Conservation (phyloP, 37 sponge, comb jelly and placozoan genomes). For the Ephydatia muelleri region DNA sequence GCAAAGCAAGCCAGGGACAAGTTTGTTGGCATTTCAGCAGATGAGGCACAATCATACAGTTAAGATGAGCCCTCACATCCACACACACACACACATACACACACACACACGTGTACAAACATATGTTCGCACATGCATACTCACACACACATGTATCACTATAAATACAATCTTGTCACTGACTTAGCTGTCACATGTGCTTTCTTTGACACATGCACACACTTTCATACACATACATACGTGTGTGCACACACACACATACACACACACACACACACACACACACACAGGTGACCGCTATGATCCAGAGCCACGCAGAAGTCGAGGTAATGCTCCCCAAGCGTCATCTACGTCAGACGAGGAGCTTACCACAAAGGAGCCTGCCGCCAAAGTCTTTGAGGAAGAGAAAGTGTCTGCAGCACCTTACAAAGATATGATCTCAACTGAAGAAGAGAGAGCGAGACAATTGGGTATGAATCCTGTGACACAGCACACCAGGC, state of each 20-base stretch:
- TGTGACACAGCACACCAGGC: no score
- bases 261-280: neutral
- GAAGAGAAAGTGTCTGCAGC: neutral
- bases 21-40: constrained; percentile 91
- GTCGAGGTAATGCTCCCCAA: neutral
- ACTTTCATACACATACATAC: constrained; percentile 2
- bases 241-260: constrained; percentile 21
- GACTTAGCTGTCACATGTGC: no score
- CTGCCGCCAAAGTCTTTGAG: neutral
- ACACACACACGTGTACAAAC: neutral
- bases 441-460: neutral
- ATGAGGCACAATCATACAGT: constrained; percentile 74
- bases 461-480: neutral
- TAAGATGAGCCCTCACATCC: no score
- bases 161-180: neutral
- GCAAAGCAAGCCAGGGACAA: constrained; percentile 94
- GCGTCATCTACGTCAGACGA: neutral
- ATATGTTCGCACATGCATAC: neutral
- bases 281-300: constrained; percentile 66
- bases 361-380: neutral
- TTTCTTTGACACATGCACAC: neutral
- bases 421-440: constrained; percentile 2
- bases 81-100: neutral
- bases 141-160: neutral
- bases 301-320: constrained; percentile 65